Evolutionary conservation across 2,797 vertebrate species (phyloP), one percentile per base, ranked within the genome.

Genomic region (Spheniscus humboldti): DNA sequence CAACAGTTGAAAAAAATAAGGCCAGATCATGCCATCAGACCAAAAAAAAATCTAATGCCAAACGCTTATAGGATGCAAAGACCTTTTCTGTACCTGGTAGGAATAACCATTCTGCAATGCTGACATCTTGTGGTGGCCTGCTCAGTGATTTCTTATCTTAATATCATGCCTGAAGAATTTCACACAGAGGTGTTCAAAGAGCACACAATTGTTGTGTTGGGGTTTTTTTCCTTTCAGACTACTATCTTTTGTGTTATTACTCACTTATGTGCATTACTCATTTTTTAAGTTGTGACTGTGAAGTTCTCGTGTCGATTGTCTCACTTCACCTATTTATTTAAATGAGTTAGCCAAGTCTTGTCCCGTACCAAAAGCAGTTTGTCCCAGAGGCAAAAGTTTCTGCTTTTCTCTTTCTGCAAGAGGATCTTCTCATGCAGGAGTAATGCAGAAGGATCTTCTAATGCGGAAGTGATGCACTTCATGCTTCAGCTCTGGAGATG

Each of bases 41-140:
- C 9, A 71, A 85, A n/a, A 50, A n/a, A 8, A 63, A 28, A 31
- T 14, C 27, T 57, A 74, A 60, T 13, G 23, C 28, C 9, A 53
- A 85, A 45, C 2, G 1, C 19, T 55, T 69, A 17, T 0, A 63
- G 69, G 13, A 57, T 73, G 31, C 10, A 30, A 84, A 78, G 55
- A 4, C 18, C 18, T 83, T 48, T 79, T 43, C 43, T 63, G 27
- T 17, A 47, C 19, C 31, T 30, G 30, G 33, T 5, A 81, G 37
- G 27, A 86, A 59, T 47, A 92, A 88, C 69, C 27, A 15, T 75
- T 97, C 85, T 88, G 79, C 97, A 97, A 92, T 96, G 91, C 95
- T 96, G 97, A 96, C 97, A 96, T 55, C 97, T 96, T 76, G 94
- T 94, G 97, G 97, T 48, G 18, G 73, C 31, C 14, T n/a, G 31